phyloP scores from a whole-genome alignment of 2,113 vertebrate genomes.

The Bucco capensis region DNA sequence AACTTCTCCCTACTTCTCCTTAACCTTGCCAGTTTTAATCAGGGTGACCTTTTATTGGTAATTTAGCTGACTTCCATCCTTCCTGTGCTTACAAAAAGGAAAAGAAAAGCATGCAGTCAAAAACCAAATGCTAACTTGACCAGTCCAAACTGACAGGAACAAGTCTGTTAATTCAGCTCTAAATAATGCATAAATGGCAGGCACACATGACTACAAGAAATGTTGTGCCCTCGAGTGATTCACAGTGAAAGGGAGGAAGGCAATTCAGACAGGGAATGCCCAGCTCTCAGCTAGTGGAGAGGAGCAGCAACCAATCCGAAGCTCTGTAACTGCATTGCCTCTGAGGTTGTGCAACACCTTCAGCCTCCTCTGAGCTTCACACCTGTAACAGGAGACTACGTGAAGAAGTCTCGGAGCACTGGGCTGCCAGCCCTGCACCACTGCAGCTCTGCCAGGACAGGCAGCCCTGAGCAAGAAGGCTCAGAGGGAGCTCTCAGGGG shows the following conservation, averaged over 20 bases:
- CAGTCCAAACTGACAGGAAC: neutral
- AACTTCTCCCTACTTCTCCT: neutral
- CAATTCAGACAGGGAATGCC: neutral
- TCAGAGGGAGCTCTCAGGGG: neutral
- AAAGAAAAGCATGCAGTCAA: neutral
- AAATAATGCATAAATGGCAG: neutral
- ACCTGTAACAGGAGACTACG: neutral
- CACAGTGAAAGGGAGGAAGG: neutral
- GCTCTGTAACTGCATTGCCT: no score
- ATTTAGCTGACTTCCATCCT: neutral
- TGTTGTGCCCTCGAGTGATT: neutral
- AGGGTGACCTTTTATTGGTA: neutral
- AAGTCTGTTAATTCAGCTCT: neutral
- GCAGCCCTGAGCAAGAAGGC: neutral
- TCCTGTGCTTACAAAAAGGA: neutral
- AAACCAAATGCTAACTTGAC: neutral
- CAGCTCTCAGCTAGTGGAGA: neutral
- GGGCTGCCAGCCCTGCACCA: neutral
- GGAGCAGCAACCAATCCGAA: neutral
- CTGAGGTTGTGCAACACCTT: neutral
- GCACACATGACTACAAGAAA: neutral
- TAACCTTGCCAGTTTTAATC: neutral
- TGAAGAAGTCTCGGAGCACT: rapidly evolving
- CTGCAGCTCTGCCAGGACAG: neutral
- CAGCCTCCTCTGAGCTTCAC: neutral